Conservation (phyloP, 2,113 vertebrate genomes). For the Alaudala cheleensis region DNA sequence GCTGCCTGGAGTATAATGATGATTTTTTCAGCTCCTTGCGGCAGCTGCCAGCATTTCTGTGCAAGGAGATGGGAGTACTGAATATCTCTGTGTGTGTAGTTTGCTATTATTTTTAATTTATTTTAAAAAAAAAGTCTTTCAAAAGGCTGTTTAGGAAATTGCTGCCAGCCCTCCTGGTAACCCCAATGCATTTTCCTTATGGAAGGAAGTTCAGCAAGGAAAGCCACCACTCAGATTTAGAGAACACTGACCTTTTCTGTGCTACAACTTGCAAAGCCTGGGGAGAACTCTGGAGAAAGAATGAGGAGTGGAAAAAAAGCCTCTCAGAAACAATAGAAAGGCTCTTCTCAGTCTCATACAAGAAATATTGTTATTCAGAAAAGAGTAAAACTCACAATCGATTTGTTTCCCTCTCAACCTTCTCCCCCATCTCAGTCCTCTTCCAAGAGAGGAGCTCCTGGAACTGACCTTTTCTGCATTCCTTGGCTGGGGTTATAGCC, state of each 20-base stretch:
- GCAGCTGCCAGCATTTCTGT: conserved; percentile 43
- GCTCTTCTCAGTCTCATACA: background rate
- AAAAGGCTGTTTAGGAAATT: conserved; percentile 11
- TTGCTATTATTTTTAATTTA: background rate
- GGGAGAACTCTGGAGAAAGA: background rate
- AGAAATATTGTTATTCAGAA: background rate
- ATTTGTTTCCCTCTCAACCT: background rate
- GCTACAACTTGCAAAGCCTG: background rate
- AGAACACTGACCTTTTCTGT: conserved; percentile 50
- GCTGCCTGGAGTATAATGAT: conserved; percentile 25
- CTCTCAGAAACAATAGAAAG: conserved; percentile 9
- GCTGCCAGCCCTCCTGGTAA: conserved; percentile 34
- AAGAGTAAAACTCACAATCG: background rate
- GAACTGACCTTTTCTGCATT: background rate
- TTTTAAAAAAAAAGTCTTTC: background rate
- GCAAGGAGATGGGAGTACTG: background rate
- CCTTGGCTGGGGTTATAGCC: background rate
- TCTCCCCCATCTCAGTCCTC: background rate
- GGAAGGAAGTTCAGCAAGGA: conserved; percentile 52
- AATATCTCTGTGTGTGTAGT: background rate
- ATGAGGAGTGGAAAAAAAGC: background rate
- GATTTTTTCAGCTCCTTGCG: conserved; percentile 35
- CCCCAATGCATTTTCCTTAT: background rate
- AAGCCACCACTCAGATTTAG: conserved; percentile 74
- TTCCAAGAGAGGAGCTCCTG: background rate